Percentiles rank a stretch among this genome's conserved stretches.
These are phyloP conservation scores for Mesembrinibis cayennensis DNA, from an alignment of 2,113 vertebrate species.

Conservation along the genomic window DNA sequence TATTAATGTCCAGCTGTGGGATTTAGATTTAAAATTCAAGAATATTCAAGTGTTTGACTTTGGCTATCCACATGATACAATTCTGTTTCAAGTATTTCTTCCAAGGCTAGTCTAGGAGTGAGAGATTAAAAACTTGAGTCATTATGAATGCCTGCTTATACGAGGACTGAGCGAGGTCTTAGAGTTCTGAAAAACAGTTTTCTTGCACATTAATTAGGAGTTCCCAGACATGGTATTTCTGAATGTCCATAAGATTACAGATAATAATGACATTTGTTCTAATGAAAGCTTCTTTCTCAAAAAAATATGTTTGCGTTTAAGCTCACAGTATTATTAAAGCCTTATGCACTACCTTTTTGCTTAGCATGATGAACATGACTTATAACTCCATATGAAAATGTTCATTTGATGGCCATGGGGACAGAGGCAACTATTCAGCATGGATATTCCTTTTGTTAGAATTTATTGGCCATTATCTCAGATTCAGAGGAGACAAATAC, in stretches of 20 bases:
- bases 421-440: neutral
- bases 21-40: neutral
- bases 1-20: neutral
- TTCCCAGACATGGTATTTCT: neutral
- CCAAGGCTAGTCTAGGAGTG: neutral
- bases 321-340: slow-evolving; percentile 37
- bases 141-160: neutral
- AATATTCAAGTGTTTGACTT: neutral
- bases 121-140: neutral
- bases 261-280: neutral
- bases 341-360: slow-evolving; percentile 18
- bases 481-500: neutral
- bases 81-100: neutral
- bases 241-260: neutral
- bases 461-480: neutral
- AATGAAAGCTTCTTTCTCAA: neutral
- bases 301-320: slow-evolving; percentile 2
- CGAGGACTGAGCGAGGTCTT: accelerated
- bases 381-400: slow-evolving; percentile 31
- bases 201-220: neutral
- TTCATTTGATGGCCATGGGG: neutral
- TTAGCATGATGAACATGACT: slow-evolving; percentile 38
- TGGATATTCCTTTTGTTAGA: neutral
- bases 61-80: neutral
- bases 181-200: neutral